phyloP scores from a whole-genome alignment of 1,140 invertebrate species.

The Drosophila equinoxialis region DNA sequence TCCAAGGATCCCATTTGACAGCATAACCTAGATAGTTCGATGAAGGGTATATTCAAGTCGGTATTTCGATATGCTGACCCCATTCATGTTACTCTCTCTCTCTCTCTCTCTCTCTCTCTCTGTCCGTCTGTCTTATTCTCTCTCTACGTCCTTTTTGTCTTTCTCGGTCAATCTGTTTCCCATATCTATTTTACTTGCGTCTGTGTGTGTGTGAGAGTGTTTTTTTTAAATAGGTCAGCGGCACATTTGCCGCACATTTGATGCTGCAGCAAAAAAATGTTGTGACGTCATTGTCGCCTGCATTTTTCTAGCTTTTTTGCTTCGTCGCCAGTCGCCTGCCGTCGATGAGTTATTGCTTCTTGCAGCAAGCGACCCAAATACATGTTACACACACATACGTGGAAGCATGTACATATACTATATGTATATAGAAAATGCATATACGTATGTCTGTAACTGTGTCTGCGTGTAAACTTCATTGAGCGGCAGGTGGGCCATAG shows the following conservation, averaged over 20 bases:
- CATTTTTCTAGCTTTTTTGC: slow-evolving; percentile 22
- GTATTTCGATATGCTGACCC: too few species aligned
- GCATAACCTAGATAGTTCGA: too few species aligned
- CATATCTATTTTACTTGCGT: slow-evolving; percentile 14
- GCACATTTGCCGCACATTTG: slow-evolving; percentile 40
- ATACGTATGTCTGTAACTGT: not conserved
- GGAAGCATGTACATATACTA: slow-evolving; percentile 1
- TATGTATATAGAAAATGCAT: not conserved
- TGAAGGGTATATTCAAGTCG: too few species aligned
- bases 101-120: too few species aligned
- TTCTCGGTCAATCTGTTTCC: slow-evolving; percentile 20
- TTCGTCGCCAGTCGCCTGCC: slow-evolving; percentile 30
- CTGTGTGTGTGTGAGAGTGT: not conserved
- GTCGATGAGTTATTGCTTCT: slow-evolving; percentile 36
- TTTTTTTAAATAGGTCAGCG: slow-evolving; percentile 71
- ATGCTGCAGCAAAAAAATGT: slow-evolving; percentile 35
- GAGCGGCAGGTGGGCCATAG: slow-evolving; percentile 33
- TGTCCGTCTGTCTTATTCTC: not conserved
- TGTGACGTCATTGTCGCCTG: slow-evolving; percentile 72
- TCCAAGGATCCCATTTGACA: too few species aligned
- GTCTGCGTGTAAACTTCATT: slow-evolving; percentile 51
- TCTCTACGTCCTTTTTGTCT: not conserved
- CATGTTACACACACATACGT: slow-evolving; percentile 28
- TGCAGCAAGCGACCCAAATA: slow-evolving; percentile 69
- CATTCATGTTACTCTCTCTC: too few species aligned